Conservation (phyloP, 2,113 vertebrate species). For the Tretioscincus oriximinensis region DNA sequence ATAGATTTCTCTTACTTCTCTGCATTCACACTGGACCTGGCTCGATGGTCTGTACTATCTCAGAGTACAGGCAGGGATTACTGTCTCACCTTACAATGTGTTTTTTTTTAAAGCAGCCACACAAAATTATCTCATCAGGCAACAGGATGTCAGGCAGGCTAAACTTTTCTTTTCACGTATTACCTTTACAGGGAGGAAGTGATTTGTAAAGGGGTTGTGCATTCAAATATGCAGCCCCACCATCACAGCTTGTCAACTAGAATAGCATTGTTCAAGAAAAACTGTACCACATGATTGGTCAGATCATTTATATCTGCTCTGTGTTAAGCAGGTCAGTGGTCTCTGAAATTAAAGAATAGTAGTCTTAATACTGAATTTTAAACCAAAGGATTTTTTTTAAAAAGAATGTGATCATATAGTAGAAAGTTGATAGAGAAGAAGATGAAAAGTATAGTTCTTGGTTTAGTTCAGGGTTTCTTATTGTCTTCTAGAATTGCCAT, state of each 20-base stretch:
- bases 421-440: slow-evolving; percentile 1
- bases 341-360: slow-evolving; percentile 71
- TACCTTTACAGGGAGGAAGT: background rate
- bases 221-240: background rate
- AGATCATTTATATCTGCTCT: slow-evolving; percentile 7
- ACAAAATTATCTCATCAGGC: background rate
- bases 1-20: background rate
- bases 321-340: slow-evolving; percentile 66
- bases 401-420: slow-evolving; percentile 41
- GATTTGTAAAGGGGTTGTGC: background rate
- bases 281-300: background rate
- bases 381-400: slow-evolving; percentile 51
- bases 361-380: slow-evolving; percentile 62
- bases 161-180: background rate
- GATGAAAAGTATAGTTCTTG: slow-evolving; percentile 44
- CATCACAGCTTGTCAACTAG: background rate
- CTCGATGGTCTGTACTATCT: background rate
- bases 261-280: background rate
- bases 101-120: background rate
- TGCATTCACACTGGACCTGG: background rate
- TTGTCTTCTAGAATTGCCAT: slow-evolving; percentile 42
- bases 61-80: background rate
- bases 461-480: slow-evolving; percentile 33
- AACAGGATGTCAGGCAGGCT: background rate
- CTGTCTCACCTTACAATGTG: background rate